Base-by-base conservation (phyloP, 2,888 invertebrate genomes). In the Xestia rhomboidea region DNA sequence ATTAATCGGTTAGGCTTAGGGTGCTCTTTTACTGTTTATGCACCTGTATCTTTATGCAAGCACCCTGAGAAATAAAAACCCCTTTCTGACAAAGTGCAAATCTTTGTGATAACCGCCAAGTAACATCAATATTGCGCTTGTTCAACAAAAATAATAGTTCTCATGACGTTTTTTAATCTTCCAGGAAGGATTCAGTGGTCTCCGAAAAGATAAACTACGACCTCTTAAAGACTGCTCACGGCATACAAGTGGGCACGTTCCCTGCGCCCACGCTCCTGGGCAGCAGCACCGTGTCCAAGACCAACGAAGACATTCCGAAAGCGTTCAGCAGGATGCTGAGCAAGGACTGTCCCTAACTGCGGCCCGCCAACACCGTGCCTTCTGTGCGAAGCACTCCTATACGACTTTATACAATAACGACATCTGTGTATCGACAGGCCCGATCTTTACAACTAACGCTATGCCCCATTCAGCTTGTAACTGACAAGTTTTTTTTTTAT, bases 131-230 rank as follows among this genome's bases (percentile, higher is more conserved):
- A 34, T 62, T 21, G 21, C 30, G 30, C 21, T 62, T 21, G 21
- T 10, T 62, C 30, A 62, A 34, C 30, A 30, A 30, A 18, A 60
- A 10, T 15, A 6, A 8, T 60, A 21, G 34, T 34, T 11, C 21
- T 62, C 10, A 62, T 21, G 10, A 27, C n/a, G n/a, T 41, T 46
- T 84, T 38, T 34, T 0, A 8, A 34, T 5, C 13, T 93, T 92
- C 27, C 96, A 98, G 98, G 91, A 97, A 98, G 92, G 99, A 99
- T 95, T 99, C 99, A 0, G 97, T 98, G 63, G 98, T 99, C 21
- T 97, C 98, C 0, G 99, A 99, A 86, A 97, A 97, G 87, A 99
- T 99, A 84, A 99, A 99, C 93, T 99, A 99, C 93, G 99, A 99
- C 94, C 96, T 99, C 73, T 94, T 99, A 75, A 98, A 97, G 92